Evolutionary conservation across 2,888 invertebrate species (phyloP).

Genomic region (Cartodere bifasciata): DNA sequence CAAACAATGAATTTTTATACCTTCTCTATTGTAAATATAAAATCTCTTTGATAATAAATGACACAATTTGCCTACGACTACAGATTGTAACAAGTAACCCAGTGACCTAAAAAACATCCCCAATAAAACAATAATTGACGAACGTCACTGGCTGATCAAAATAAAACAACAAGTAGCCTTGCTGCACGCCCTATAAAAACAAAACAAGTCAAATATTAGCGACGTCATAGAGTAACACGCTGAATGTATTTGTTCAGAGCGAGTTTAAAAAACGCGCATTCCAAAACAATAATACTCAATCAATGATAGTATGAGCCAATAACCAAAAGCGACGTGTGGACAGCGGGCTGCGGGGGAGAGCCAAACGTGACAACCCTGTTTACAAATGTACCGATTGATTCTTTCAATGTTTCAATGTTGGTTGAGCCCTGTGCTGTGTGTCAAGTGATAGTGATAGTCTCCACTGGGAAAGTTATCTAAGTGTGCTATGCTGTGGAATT

Average conservation of each 20-base stretch:
- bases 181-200: constrained; percentile 14
- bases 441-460: constrained; percentile 20
- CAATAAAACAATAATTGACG: no score
- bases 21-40: no score
- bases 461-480: background rate
- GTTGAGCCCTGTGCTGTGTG: constrained; percentile 31
- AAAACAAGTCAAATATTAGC: constrained; percentile 14
- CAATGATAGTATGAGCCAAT: constrained; percentile 40
- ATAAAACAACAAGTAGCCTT: constrained; percentile 11
- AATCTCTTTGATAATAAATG: no score
- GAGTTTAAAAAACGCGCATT: constrained; percentile 40
- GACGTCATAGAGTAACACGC: constrained; percentile 5
- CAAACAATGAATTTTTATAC: no score
- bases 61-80: no score
- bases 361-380: constrained; percentile 38
- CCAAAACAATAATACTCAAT: constrained; percentile 40
- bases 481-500: no score
- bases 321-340: constrained; percentile 37
- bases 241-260: constrained; percentile 33
- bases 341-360: constrained; percentile 29
- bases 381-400: constrained; percentile 40
- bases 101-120: no score
- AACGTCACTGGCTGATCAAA: no score
- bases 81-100: no score
- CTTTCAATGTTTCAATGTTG: constrained; percentile 34